Evolutionary conservation across 2,888 invertebrate species (phyloP).

Genomic region (Taenaris catops): DNA sequence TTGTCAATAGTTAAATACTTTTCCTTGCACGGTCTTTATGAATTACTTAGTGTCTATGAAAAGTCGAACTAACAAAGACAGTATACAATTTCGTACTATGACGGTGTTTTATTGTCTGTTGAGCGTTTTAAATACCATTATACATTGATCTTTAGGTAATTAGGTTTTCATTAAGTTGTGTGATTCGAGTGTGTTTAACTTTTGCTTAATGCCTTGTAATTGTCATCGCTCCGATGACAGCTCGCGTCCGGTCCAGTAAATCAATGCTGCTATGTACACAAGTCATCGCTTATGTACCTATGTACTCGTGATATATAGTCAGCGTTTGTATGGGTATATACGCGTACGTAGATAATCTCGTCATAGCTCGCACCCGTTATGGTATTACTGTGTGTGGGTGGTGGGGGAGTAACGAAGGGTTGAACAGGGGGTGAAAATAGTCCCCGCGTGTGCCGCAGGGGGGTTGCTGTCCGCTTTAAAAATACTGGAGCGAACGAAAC

Average conservation of each 20-base stretch:
- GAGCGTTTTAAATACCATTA: too few relatives aligned
- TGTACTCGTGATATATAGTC: slow-evolving; percentile 58
- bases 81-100: too few relatives aligned
- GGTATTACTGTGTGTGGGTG: slow-evolving; percentile 73
- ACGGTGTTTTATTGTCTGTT: too few relatives aligned
- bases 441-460: slow-evolving; percentile 59
- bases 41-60: too few relatives aligned
- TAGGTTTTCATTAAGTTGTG: too few relatives aligned
- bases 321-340: slow-evolving; percentile 58
- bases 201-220: slow-evolving; percentile 49
- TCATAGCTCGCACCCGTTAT: slow-evolving; percentile 78
- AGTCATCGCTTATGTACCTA: slow-evolving; percentile 66
- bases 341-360: slow-evolving; percentile 76
- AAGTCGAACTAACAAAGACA: too few relatives aligned
- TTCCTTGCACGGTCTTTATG: too few relatives aligned
- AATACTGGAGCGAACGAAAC: slow-evolving; percentile 67
- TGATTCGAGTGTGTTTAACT: slow-evolving; percentile 31
- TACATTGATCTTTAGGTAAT: too few relatives aligned
- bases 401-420: slow-evolving; percentile 33
- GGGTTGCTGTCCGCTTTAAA: slow-evolving; percentile 73
- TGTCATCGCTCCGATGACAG: slow-evolving; percentile 63
- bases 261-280: slow-evolving; percentile 69
- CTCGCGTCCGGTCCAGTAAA: slow-evolving; percentile 63
- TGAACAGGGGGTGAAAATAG: slow-evolving; percentile 24
- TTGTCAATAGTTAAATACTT: too few relatives aligned